Base-by-base conservation (phyloP, 2,797 vertebrate genomes). In the Pyrrhura leucotis region DNA sequence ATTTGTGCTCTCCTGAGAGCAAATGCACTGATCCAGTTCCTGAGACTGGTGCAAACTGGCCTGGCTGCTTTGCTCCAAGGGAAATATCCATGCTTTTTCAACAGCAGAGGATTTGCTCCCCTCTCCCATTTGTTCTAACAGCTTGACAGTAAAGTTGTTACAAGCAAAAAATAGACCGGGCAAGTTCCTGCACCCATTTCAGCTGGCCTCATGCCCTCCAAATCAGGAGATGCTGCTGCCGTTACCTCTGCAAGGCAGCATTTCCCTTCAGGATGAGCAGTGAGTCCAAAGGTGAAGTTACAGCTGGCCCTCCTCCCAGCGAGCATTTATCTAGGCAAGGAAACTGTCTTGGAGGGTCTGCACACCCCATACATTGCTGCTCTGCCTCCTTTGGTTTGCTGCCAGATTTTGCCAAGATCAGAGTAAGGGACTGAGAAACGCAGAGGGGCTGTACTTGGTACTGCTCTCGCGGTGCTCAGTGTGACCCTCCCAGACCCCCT, bases 161-260 rank as follows among this genome's bases (percentile, higher is more conserved):
- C 58, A 61, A 69, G 56, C 31, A 14, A 3, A 85, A 74, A 85
- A 68, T 23, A 81, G 63, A 78, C 53, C 22, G 21, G 21, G 58
- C 14, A 29, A 17, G 20, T n/a, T 76, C 14, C 40, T 14, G 5
- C 7, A 4, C 39, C 76, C 3, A 0, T 28, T 5, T 6, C 33
- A 53, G 28, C 23, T 3, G 3, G 29, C 26, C 26, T 59, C 5
- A 1, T 5, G 5, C 40, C 51, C 16, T 26, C 7, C 2, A 2
- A 44, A 18, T 22, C 3, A 5, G 22, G 22, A 40, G 35, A 3
- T 39, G 23, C 48, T 53, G 47, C 29, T 76, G 35, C 61, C 0
- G 5, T 23, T 8, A 4, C 8, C 44, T 14, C 22, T 48, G 18
- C 9, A 12, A 61, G 88, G 45, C 53, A 4, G 20, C 4, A 0